Conservation (phyloP, 2,113 vertebrate species). For the Diglossa brunneiventris region DNA sequence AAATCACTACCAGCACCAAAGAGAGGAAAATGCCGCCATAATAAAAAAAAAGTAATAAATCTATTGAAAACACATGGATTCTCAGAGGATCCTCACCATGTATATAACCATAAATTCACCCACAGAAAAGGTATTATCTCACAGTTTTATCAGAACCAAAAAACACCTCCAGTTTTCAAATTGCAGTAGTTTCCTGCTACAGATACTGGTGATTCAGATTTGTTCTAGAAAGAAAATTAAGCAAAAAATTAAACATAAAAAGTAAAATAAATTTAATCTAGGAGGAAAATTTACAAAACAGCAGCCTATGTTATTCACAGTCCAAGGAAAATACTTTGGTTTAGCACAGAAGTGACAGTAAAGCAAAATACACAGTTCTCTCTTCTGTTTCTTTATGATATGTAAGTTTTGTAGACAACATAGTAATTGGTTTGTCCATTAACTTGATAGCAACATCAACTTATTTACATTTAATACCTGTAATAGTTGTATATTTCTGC, state of each 20-base stretch:
- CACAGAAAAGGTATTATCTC: not conserved
- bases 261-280: not conserved
- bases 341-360: not conserved
- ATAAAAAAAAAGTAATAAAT: not conserved
- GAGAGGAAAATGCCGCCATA: slow-evolving; percentile 23
- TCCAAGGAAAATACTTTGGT: not conserved
- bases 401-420: not conserved
- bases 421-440: not conserved
- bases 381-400: not conserved
- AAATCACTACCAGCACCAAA: not conserved
- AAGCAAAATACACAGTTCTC: not conserved
- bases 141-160: not conserved
- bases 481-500: not conserved
- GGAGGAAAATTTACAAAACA: not conserved
- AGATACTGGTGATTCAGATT: not conserved
- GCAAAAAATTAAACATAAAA: not conserved
- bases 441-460: not conserved
- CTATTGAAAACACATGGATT: not conserved
- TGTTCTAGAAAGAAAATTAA: not conserved
- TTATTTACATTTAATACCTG: not conserved
- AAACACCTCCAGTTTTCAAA: not conserved
- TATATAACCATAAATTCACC: not conserved
- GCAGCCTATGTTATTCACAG: not conserved
- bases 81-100: not conserved
- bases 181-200: not conserved